phyloP scores from a whole-genome alignment of 2,797 vertebrate species.

The Pangasius djambal region DNA sequence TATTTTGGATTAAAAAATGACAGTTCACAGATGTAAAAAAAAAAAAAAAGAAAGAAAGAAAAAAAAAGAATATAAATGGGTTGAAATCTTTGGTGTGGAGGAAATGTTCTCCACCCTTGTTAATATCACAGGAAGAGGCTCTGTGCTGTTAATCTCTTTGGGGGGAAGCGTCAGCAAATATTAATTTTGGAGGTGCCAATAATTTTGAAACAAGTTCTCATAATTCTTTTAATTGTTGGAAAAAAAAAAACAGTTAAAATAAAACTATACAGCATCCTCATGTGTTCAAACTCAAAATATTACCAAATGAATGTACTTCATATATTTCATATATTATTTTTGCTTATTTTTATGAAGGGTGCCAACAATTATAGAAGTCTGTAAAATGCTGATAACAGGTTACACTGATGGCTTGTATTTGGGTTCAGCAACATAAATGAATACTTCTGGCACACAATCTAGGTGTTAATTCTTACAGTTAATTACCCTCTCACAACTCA shows the following conservation, averaged over 20 bases:
- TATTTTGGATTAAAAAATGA: background rate
- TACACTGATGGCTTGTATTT: background rate
- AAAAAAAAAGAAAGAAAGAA: background rate
- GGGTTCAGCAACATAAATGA: background rate
- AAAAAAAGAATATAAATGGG: background rate
- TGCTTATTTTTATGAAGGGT: background rate
- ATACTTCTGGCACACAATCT: background rate
- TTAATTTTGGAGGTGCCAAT: background rate
- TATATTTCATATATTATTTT: background rate
- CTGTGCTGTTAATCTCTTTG: background rate
- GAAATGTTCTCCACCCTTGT: background rate
- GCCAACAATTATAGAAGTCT: background rate
- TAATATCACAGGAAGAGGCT: background rate
- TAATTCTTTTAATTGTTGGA: background rate
- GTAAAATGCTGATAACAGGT: background rate
- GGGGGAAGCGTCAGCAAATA: background rate
- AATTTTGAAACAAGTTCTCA: background rate
- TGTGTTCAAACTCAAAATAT: background rate
- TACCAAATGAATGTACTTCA: background rate
- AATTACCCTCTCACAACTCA: background rate
- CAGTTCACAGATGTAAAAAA: background rate
- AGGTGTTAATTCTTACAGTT: background rate
- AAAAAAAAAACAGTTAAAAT: background rate
- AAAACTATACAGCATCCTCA: background rate
- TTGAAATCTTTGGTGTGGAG: background rate